Evolutionary conservation across 2,113 vertebrate genomes (phyloP).

Genomic region (Calypte anna): DNA sequence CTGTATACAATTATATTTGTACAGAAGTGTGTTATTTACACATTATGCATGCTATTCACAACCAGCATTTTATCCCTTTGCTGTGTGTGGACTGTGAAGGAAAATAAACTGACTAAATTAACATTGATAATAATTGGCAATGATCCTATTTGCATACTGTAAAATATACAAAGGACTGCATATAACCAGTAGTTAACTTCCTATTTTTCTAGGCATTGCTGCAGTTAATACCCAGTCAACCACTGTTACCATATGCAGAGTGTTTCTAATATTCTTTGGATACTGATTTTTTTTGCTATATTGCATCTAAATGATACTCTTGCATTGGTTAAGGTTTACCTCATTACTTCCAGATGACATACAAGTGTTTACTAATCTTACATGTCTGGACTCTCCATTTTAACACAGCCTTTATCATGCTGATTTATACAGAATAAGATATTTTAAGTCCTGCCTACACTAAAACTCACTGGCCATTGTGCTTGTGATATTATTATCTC

Average conservation of each 20-base stretch:
- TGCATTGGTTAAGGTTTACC: conserved; percentile 53
- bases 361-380: conserved; percentile 72
- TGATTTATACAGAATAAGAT: conserved; percentile 69
- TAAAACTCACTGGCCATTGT: conserved; percentile 42
- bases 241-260: conserved; percentile 16
- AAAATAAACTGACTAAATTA: conserved; percentile 23
- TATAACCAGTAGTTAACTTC: conserved; percentile 35
- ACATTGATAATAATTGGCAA: background rate
- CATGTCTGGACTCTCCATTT: conserved; percentile 55
- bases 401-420: conserved; percentile 65
- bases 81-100: background rate
- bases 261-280: conserved; percentile 67
- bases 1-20: background rate
- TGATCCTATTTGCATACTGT: background rate
- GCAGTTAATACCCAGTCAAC: conserved; percentile 66
- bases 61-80: background rate
- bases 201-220: conserved; percentile 66
- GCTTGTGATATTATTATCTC: conserved; percentile 48
- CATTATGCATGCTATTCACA: background rate
- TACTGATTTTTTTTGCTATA: conserved; percentile 57
- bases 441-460: conserved; percentile 64
- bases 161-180: background rate
- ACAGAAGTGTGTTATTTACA: background rate
- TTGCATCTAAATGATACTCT: conserved; percentile 59
- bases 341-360: conserved; percentile 75